These are phyloP conservation scores for Falcaria lacertinaria DNA, from an alignment of 2,888 invertebrate genomes.

Conservation along the genomic window DNA sequence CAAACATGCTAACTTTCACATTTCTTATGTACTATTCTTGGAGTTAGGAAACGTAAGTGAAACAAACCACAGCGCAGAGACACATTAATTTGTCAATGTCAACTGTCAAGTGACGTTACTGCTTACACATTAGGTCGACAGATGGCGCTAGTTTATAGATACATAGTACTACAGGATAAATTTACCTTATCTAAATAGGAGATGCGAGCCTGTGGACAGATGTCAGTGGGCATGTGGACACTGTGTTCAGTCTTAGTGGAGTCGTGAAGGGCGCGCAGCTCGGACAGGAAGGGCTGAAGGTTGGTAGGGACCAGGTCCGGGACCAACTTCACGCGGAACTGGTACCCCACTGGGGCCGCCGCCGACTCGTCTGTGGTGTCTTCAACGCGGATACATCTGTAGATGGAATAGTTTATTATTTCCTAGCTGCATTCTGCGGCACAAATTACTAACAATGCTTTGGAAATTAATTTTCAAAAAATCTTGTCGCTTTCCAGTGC, in stretches of 20 bases:
- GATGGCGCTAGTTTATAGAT: background rate
- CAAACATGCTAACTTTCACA: too few relatives aligned
- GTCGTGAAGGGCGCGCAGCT: conserved; percentile 46
- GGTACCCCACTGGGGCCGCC: conserved; percentile 58
- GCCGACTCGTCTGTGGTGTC: conserved; percentile 36
- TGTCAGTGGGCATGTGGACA: conserved; percentile 59
- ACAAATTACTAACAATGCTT: too few relatives aligned
- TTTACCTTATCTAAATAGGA: conserved; percentile 78
- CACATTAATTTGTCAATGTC: too few relatives aligned
- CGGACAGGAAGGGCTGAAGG: conserved; percentile 49
- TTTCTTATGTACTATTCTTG: too few relatives aligned
- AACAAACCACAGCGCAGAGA: too few relatives aligned
- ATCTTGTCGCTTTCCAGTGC: too few relatives aligned
- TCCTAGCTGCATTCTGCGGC: too few relatives aligned
- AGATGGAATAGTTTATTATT: background rate
- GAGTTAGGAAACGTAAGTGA: too few relatives aligned
- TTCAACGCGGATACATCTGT: conserved; percentile 78
- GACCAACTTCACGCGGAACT: conserved; percentile 73
- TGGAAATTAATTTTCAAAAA: too few relatives aligned
- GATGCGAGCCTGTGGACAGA: conserved; percentile 72
- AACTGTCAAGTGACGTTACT: too few relatives aligned
- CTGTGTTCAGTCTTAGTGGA: conserved; percentile 34
- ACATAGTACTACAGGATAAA: background rate
- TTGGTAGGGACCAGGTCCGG: conserved; percentile 50
- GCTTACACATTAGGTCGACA: too few relatives aligned